Conservation (phyloP, 2,797 vertebrate species). For the Philypnodon macrostomus region DNA sequence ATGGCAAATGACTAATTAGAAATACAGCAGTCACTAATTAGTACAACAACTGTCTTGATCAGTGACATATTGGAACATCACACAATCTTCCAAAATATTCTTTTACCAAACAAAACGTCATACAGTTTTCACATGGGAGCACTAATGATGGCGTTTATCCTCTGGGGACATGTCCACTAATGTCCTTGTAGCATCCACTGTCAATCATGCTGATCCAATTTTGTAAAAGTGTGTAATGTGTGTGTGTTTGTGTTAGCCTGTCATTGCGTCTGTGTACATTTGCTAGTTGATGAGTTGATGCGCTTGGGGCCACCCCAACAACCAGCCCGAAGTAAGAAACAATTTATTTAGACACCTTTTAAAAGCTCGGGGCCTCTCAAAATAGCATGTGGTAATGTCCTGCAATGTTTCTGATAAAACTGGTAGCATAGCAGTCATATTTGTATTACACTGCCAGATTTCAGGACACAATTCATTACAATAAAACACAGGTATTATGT, state of each 20-base stretch:
- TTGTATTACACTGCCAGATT: not conserved
- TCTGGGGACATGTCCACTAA: conserved; percentile 33
- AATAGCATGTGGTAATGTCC: conserved; percentile 3
- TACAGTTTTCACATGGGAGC: conserved; percentile 31
- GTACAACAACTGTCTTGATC: conserved; percentile 43
- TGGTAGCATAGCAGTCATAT: not conserved
- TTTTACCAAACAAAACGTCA: conserved; percentile 28
- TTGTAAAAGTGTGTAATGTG: conserved; percentile 17
- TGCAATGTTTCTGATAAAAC: not conserved
- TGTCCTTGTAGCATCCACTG: conserved; percentile 34
- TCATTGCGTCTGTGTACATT: conserved; percentile 8
- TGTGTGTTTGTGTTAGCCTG: no score
- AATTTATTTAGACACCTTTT: conserved; percentile 22
- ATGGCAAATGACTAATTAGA: conserved; percentile 41
- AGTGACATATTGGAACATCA: conserved; percentile 25
- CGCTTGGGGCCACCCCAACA: conserved; percentile 24
- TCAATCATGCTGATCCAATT: conserved; percentile 40
- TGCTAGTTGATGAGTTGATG: conserved; percentile 24
- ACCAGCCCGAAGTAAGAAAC: conserved; percentile 21
- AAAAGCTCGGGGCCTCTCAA: conserved; percentile 1
- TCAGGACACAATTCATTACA: conserved; percentile 1
- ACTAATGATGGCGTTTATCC: conserved; percentile 38
- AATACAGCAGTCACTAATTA: conserved; percentile 33
- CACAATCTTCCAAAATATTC: conserved; percentile 2
- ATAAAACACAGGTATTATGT: not conserved